Percentiles rank a stretch among this genome's conserved stretches.
These are phyloP conservation scores for Epinephelus moara DNA, from an alignment of 2,113 vertebrate genomes.

Conservation along the genomic window DNA sequence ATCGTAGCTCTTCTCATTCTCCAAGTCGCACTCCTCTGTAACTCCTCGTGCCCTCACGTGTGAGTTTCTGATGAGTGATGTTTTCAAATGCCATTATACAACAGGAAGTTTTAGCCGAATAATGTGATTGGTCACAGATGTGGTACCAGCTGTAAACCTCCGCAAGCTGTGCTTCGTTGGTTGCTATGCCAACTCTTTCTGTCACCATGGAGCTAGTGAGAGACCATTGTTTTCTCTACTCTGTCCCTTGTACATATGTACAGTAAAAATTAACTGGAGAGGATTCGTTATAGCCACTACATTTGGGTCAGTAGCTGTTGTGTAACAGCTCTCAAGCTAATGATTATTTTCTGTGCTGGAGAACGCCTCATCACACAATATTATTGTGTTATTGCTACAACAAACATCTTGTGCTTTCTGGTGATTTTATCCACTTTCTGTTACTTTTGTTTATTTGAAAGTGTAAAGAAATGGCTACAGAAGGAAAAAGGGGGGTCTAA, in stretches of 20 bases:
- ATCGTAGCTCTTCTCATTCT: neutral
- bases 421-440: neutral
- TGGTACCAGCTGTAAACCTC: slow-evolving; percentile 43
- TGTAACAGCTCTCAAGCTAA: neutral
- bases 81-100: slow-evolving; percentile 12
- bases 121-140: slow-evolving; percentile 49
- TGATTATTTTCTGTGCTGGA: too few relatives aligned
- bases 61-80: slow-evolving; percentile 27
- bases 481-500: slow-evolving; percentile 8
- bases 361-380: neutral
- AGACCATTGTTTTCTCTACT: neutral
- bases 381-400: neutral
- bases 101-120: slow-evolving; percentile 20
- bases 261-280: neutral
- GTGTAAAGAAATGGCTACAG: slow-evolving; percentile 20
- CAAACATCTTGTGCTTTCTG: neutral
- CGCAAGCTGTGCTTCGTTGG: neutral
- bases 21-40: neutral
- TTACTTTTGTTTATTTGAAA: slow-evolving; percentile 14
- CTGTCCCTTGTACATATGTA: neutral
- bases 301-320: neutral
- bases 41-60: neutral
- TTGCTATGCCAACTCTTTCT: slow-evolving; percentile 12
- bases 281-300: neutral
- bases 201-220: slow-evolving; percentile 2